phyloP scores from a whole-genome alignment of 2,888 invertebrate genomes.

The Dione juno region DNA sequence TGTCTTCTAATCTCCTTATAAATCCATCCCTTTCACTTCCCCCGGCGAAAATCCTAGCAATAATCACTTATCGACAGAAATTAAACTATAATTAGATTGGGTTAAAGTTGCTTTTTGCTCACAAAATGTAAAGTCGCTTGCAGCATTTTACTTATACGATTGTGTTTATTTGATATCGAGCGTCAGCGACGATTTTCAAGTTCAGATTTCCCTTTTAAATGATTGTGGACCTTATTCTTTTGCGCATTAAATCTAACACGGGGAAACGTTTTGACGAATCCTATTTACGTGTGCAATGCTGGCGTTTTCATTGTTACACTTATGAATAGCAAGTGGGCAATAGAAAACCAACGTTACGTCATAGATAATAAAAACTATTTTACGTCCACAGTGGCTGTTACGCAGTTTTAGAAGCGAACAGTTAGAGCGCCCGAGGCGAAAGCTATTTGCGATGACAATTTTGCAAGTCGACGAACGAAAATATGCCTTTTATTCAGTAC shows the following conservation, averaged over 20 bases:
- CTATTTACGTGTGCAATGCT: slow-evolving; percentile 82
- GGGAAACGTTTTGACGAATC: slow-evolving; percentile 65
- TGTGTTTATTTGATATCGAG: slow-evolving; percentile 83
- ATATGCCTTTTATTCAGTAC: slow-evolving; percentile 82
- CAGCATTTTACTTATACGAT: slow-evolving; percentile 62
- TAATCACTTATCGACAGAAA: slow-evolving; percentile 56
- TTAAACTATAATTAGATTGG: slow-evolving; percentile 52
- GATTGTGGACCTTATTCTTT: slow-evolving; percentile 74
- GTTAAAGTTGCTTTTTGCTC: slow-evolving; percentile 60
- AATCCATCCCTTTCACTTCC: slow-evolving; percentile 71
- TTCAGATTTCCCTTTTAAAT: slow-evolving; percentile 77
- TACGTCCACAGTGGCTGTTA: slow-evolving; percentile 50
- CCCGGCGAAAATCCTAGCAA: slow-evolving; percentile 81
- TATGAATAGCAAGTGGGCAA: slow-evolving; percentile 52
- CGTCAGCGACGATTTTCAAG: slow-evolving; percentile 84
- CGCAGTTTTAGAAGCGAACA: slow-evolving; percentile 51
- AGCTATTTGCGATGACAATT: slow-evolving; percentile 84
- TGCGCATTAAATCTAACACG: slow-evolving; percentile 64
- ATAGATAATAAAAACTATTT: slow-evolving; percentile 46
- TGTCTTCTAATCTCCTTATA: slow-evolving; percentile 59
- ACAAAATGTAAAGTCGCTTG: slow-evolving; percentile 58
- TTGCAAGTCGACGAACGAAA: slow-evolving; percentile 80
- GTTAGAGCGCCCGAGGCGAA: slow-evolving; percentile 68
- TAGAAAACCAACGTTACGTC: slow-evolving; percentile 48
- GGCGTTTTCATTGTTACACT: slow-evolving; percentile 82